phyloP scores from a whole-genome alignment of 2,888 invertebrate genomes.

The Lepidocyrtoides sp. region DNA sequence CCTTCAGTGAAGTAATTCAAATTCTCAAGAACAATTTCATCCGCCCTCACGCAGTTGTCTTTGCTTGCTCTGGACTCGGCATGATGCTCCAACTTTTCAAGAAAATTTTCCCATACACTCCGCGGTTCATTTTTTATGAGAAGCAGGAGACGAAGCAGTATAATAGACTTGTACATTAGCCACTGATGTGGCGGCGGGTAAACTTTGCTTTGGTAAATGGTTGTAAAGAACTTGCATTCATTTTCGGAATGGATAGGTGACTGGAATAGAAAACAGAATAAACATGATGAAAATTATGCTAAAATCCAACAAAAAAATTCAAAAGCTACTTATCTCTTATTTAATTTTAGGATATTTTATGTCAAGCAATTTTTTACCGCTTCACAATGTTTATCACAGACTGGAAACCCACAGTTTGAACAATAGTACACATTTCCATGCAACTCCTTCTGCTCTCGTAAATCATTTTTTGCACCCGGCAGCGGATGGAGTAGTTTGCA shows the following conservation, averaged over 20 bases:
- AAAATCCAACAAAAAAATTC: not conserved
- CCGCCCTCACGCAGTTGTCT: slow-evolving; percentile 66
- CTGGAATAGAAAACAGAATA: slow-evolving; percentile 31
- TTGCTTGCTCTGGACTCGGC: slow-evolving; percentile 67
- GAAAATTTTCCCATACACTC: slow-evolving; percentile 70
- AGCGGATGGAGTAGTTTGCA: slow-evolving; percentile 62
- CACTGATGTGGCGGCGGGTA: slow-evolving; percentile 76
- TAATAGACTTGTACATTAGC: slow-evolving; percentile 79
- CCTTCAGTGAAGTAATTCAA: slow-evolving; percentile 65
- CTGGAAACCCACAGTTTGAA: slow-evolving; percentile 74
- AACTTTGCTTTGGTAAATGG: slow-evolving; percentile 20
- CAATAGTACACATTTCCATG: slow-evolving; percentile 51
- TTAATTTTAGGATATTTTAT: too few relatives aligned
- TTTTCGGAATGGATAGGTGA: slow-evolving; percentile 71
- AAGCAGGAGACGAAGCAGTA: slow-evolving; percentile 71
- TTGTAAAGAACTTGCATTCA: slow-evolving; percentile 75
- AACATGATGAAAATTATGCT: not conserved
- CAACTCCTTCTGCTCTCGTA: too few relatives aligned
- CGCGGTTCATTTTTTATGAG: slow-evolving; percentile 50
- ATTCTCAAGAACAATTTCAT: slow-evolving; percentile 78
- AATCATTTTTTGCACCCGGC: not conserved
- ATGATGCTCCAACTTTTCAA: slow-evolving; percentile 78
- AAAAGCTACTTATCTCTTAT: too few relatives aligned
- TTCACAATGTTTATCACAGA: slow-evolving; percentile 77
- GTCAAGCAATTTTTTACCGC: too few relatives aligned